A percentile compares a stretch with the other conserved stretches of the same genome.
Conservation (phyloP, 2,888 invertebrate genomes). For the Adelognathus sp. region DNA sequence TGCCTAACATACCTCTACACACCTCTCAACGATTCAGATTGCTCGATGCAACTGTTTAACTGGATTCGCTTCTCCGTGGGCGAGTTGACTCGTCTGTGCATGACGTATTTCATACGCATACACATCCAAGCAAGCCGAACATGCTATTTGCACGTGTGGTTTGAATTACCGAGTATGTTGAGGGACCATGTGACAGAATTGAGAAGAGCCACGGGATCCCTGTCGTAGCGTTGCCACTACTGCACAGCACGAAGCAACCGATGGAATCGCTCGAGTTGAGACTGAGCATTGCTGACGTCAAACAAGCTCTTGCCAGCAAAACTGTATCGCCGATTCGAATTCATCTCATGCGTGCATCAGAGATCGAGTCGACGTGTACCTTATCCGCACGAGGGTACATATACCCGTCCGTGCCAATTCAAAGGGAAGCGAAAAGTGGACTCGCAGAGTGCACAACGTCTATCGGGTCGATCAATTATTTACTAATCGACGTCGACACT, state of each 20-base stretch:
- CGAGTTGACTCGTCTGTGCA: conserved; percentile 12
- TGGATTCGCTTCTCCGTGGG: conserved; percentile 15
- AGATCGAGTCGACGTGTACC: conserved; percentile 12
- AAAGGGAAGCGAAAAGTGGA: conserved; percentile 32
- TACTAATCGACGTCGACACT: conserved; percentile 20
- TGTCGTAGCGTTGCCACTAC: conserved; percentile 32
- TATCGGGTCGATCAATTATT: conserved; percentile 9
- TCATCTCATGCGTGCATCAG: conserved; percentile 33
- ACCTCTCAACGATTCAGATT: conserved; percentile 15
- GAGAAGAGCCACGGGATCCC: conserved; percentile 42
- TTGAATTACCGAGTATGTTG: conserved; percentile 50
- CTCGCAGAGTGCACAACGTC: not conserved
- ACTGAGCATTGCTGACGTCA: conserved; percentile 32
- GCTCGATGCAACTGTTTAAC: conserved; percentile 12
- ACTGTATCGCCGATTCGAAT: conserved; percentile 25
- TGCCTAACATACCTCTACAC: conserved; percentile 9
- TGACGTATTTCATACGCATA: conserved; percentile 26
- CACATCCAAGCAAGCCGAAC: conserved; percentile 48
- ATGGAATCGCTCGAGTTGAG: conserved; percentile 33
- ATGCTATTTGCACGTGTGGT: conserved; percentile 55
- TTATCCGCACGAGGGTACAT: not conserved
- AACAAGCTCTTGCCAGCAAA: conserved; percentile 35
- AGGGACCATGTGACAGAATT: conserved; percentile 41
- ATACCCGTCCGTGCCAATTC: not conserved
- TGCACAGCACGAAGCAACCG: conserved; percentile 31